Base-by-base conservation (phyloP, 2,113 vertebrate species). In the Corythoichthys haematopterus region DNA sequence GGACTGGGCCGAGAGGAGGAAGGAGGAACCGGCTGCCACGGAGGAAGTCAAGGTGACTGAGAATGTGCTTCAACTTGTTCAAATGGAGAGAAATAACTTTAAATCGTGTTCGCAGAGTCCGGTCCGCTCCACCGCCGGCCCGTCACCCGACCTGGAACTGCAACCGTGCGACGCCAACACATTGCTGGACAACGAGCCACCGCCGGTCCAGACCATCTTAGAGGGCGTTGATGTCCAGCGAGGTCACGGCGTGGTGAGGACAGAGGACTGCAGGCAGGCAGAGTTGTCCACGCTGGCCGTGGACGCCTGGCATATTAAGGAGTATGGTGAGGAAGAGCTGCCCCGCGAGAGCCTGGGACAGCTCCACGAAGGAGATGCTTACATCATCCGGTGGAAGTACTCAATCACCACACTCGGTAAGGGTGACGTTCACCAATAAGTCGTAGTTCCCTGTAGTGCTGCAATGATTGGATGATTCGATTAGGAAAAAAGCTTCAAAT, bases 321-420 rank as follows among this genome's bases (percentile, higher is more conserved):
- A 93, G 83, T 90, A 92, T 35, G 81, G 88, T 0, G 91, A 92
- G 70, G 89, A 89, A 73, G 87, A 88, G 33, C 61, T 93, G 59
- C 85, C 88, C 0, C 3, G 69, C 8, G 88, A 84, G 68, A 92
- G 91, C 43, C 63, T 91, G 65, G 90, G 92, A 11, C 92, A 93
- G 55, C 84, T 93, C 8, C 91, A 93, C 5, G 83, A 93, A 74
- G 85, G 79, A 0, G 91, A 93, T 50, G 84, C 92, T 16, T 93
- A 93, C 71, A 84, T 93, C 80, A 85, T 93, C 53, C 90, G 91
- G 46, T 93, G 92, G 92, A 92, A 88, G 73, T 93, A 93, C 80
- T 92, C 89, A 0, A 73, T 92, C 77, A 91, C 90, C 70, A 91
- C 87, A 1, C 83, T 92, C 0, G 92, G 92, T 93, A 69, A 83